phyloP scores from a whole-genome alignment of 2,888 invertebrate species.

The Trachelus stipa region DNA sequence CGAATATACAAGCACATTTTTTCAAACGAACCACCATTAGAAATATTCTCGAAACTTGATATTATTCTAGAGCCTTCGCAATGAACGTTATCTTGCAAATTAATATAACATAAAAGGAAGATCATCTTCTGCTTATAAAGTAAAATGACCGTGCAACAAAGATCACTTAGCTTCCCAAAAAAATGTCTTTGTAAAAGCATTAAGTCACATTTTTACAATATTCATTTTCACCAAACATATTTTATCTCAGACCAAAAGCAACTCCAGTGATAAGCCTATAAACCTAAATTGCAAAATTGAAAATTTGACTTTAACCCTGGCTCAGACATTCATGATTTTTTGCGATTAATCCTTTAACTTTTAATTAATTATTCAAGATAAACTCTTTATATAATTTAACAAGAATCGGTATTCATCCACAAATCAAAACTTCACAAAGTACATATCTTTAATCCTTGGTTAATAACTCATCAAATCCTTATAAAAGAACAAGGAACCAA shows the following conservation, averaged over 20 bases:
- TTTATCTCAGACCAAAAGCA: not conserved
- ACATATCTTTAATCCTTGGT: too few relatives aligned
- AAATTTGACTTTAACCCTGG: not conserved
- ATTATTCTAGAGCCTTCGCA: not conserved
- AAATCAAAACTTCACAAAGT: not conserved
- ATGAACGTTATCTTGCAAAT: too few relatives aligned
- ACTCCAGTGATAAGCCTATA: not conserved
- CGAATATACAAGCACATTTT: constrained; percentile 10
- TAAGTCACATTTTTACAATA: not conserved
- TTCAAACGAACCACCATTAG: not conserved
- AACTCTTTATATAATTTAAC: not conserved
- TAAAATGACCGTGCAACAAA: not conserved
- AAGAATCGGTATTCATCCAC: not conserved
- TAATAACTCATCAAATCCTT: not conserved
- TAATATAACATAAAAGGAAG: not conserved
- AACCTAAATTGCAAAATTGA: not conserved
- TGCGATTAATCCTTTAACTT: not conserved
- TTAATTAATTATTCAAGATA: not conserved
- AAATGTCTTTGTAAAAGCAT: not conserved
- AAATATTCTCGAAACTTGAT: not conserved
- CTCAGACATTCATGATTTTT: not conserved
- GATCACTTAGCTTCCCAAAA: not conserved
- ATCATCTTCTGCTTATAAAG: not conserved
- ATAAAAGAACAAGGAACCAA: not conserved
- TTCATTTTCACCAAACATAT: not conserved